Base-by-base conservation (phyloP, 2,888 invertebrate genomes). In the Teinopalpus imperialis region DNA sequence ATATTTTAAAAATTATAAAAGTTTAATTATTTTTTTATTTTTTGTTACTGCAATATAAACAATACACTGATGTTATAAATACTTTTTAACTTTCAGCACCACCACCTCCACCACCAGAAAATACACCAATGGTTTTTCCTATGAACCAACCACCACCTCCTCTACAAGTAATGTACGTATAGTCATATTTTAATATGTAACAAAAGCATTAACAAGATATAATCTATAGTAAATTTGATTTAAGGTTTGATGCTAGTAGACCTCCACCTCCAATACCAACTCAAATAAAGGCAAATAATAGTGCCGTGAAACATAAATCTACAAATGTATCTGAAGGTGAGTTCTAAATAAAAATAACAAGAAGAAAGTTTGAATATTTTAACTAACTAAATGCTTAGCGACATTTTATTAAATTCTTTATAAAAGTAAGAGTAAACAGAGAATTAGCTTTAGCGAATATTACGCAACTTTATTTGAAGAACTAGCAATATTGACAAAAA, bases 201-300 rank as follows among this genome's bases (percentile, higher is more conserved):
- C 34, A 14, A 24, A 29, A 7, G 13, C 24, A 6, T 16, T 2
- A 26, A 10, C 20, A 32, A 12, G 7, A 1, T 2, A 20, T 14
- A 20, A 7, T 7, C 5, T 29, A 29, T 55, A 43, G 21, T 52
- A 12, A 42, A 34, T 23, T 14, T 14, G 3, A 24, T 47, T 47
- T 20, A 41, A 82, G 82, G 36, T 80, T 75, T 60, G 79, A 81
- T 53, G 65, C 75, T 1, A 72, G 65, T 16, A 66, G 58, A 35
- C 85, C 83, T 4, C 85, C 85, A 1, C 83, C 83, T 0, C 66
- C 71, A 9, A 35, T 78, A 13, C 63, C 63, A 3, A 32, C 48
- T 31, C 56, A 47, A 13, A 30, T 51, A 16, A 52, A 53, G 32
- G 14, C 54, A 8, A 57, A 51, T 47, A 67, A 47, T 53, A 55